Base-by-base conservation (phyloP, 1,140 invertebrate genomes). In the Melitaea cinxia region DNA sequence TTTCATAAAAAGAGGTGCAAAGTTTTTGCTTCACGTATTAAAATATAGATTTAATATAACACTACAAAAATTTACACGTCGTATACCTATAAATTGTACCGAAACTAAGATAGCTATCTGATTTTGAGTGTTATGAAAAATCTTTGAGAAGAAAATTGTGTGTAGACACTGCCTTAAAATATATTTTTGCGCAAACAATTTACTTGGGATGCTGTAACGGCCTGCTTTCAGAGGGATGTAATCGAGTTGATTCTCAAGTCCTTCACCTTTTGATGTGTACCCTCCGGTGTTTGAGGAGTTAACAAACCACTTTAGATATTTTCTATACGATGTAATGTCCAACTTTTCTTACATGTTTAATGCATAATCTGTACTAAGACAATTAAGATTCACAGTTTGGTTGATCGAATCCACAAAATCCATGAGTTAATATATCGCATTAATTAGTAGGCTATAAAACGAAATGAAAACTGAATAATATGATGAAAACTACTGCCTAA, bases 181-280 rank as follows among this genome's bases (percentile, higher is more conserved):
- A 56, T 61, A 9, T 45, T 54, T 64, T 61, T 60, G 14, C 37
- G 19, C 39, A 63, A 30, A 10, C 23, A 24, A 58, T 59, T 53
- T 56, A 21, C 42, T 24, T n/a, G 21, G 42, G 7, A 26, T 57
- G 14, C 35, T 57, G 28, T 58, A 56, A 47, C 50, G 49, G 42
- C 52, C 47, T 65, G 58, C 65, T 69, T 77, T 71, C 65, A 65
- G 57, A 33, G 58, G 54, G 42, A 68, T 70, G 66, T 73, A 75
- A 75, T 69, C 75, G 69, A 73, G 70, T 64, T 63, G 52, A 50
- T 54, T 53, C 52, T 67, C 45, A 37, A 65, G 63, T 63, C 39
- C 65, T 71, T 68, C 67, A 63, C 61, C 62, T 73, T 64, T 67
- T 70, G 65, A 76, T 70, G 68, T 66, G 67, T 57, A 55, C 63